Conservation (phyloP, 2,113 vertebrate species). For the Proteles cristata region DNA sequence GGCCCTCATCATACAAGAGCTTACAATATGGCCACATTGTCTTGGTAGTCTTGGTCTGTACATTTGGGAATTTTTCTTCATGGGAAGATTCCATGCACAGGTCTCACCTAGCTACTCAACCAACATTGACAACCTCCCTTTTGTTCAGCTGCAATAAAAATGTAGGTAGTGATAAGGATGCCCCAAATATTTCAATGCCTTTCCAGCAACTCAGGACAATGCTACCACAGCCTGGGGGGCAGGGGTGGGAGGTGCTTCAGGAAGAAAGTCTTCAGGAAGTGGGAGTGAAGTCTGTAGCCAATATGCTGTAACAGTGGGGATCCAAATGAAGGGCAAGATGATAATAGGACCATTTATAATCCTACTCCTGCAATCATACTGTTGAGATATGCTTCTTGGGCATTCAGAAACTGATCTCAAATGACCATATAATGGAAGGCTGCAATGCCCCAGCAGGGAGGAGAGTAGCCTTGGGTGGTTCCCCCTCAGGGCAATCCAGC, state of each 20-base stretch:
- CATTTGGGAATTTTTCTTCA: neutral
- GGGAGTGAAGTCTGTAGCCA: neutral
- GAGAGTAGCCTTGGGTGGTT: neutral
- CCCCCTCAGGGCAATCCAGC: neutral
- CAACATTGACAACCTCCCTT: neutral
- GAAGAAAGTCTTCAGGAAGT: neutral
- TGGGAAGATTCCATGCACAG: neutral
- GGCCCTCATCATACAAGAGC: accelerated
- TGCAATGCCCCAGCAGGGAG: neutral
- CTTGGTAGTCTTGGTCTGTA: neutral
- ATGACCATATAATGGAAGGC: neutral
- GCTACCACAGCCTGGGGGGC: neutral
- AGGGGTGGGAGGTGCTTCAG: neutral
- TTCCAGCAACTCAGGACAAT: neutral
- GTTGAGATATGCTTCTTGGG: too few species aligned
- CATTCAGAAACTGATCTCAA: neutral
- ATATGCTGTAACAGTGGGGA: neutral
- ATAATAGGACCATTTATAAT: neutral
- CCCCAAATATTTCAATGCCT: neutral
- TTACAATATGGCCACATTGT: neutral
- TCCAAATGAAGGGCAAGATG: neutral
- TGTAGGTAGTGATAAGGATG: neutral
- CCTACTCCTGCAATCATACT: neutral
- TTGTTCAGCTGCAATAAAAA: neutral
- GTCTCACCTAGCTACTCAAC: neutral